Evolutionary conservation across 2,113 vertebrate genomes (phyloP).

Genomic region (Chaetorhynchus papuensis): DNA sequence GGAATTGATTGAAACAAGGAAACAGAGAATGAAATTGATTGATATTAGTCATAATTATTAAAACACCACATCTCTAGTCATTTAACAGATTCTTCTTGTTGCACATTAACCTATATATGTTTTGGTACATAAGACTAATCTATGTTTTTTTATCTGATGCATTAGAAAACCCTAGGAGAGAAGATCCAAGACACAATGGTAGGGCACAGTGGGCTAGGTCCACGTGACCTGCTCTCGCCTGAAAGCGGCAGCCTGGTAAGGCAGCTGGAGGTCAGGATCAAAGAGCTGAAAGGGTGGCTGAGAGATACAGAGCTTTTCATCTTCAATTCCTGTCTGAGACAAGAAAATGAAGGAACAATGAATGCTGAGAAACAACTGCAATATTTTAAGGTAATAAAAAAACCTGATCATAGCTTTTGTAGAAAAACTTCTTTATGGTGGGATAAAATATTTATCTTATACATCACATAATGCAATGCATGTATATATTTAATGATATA

Average conservation of each 20-base stretch:
- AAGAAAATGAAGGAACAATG: constrained; percentile 80
- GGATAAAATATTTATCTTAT: constrained; percentile 67
- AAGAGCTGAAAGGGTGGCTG: constrained; percentile 96
- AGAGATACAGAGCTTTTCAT: constrained; percentile 97
- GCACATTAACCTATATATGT: not conserved
- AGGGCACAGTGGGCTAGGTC: constrained; percentile 69
- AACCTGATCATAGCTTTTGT: constrained; percentile 47
- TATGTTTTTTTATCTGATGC: constrained; percentile 66
- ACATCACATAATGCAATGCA: constrained; percentile 26
- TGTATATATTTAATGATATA: constrained; percentile 38
- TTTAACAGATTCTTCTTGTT: constrained; percentile 25
- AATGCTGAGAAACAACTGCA: constrained; percentile 85
- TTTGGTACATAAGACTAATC: constrained; percentile 61
- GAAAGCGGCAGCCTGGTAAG: constrained; percentile 88
- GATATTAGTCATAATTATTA: not conserved
- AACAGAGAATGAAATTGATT: not conserved
- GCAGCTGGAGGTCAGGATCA: constrained; percentile 93
- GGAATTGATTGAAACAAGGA: constrained; percentile 16
- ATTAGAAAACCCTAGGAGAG: constrained; percentile 84
- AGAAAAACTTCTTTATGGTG: constrained; percentile 55
- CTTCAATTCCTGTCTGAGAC: constrained; percentile 94
- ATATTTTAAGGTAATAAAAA: constrained; percentile 92
- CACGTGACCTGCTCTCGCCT: constrained; percentile 85
- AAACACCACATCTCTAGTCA: not conserved
- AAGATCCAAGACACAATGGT: constrained; percentile 76